Evolutionary conservation across 2,888 invertebrate genomes (phyloP).

Genomic region (Brassicogethes aeneus): DNA sequence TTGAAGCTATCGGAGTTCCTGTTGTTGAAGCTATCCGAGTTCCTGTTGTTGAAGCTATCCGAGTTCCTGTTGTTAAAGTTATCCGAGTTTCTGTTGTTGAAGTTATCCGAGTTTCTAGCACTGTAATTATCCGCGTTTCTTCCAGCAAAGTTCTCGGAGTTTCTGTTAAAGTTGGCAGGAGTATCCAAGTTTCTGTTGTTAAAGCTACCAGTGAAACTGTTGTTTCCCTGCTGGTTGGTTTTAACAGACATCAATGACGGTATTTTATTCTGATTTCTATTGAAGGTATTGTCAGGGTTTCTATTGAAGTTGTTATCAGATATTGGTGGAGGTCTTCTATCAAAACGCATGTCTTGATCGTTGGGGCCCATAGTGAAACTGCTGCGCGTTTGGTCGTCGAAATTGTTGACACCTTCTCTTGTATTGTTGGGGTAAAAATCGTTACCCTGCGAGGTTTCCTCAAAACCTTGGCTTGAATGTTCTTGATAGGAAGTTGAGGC

Average conservation of each 20-base stretch:
- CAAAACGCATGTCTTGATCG: conserved; percentile 9
- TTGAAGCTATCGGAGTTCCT: conserved; percentile 11
- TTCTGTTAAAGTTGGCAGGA: conserved; percentile 8
- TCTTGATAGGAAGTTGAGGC: conserved; percentile 8
- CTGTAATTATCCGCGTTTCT: conserved; percentile 7
- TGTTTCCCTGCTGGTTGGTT: neutral
- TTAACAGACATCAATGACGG: no score
- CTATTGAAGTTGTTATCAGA: conserved; percentile 2
- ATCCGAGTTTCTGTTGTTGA: conserved; percentile 6
- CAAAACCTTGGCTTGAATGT: conserved; percentile 21
- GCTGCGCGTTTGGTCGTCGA: conserved; percentile 34
- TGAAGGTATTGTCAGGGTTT: conserved; percentile 3
- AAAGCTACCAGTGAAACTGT: conserved; percentile 3
- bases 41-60: conserved; percentile 12
- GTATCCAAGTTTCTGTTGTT: conserved; percentile 5
- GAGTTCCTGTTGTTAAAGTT: conserved; percentile 9
- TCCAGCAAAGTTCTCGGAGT: conserved; percentile 5
- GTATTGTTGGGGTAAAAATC: conserved; percentile 15
- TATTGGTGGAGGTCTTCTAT: no score
- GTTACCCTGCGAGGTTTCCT: conserved; percentile 18
- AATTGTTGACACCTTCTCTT: conserved; percentile 26
- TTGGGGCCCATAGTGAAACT: conserved; percentile 24
- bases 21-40: conserved; percentile 13
- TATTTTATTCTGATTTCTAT: conserved; percentile 7
- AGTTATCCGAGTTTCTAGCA: conserved; percentile 6